Base-by-base conservation (phyloP, 2,113 vertebrate species). In the Turnix velox region DNA sequence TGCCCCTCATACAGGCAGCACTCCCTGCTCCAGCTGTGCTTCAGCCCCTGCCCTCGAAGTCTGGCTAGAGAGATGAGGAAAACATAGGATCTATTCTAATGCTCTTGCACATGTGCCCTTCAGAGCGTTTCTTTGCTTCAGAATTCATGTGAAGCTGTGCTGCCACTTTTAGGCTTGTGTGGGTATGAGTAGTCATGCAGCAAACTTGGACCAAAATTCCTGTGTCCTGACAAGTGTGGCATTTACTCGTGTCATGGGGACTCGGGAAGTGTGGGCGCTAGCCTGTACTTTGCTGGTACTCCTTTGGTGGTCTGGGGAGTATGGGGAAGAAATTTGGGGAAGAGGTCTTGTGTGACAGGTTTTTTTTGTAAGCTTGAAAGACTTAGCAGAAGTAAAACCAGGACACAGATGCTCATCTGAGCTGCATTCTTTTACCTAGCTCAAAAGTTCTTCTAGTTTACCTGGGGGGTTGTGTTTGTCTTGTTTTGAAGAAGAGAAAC, bases 41-140 rank as follows among this genome's bases (percentile, higher is more conserved):
- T n/a, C 13, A 5, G 35, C 5, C 19, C 1, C 0, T 39, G 79
- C 25, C 15, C 23, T 3, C 0, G 14, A 31, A 12, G 14, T 1
- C 31, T 25, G 35, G 25, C 23, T 12, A 18, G 20, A 18, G 54
- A 24, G 51, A 58, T 35, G 18, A 65, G 37, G 40, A 22, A 5
- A 35, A 22, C 30, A 0, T 11, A 3, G 13, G 8, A 22, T 35
- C 23, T 43, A 0, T 8, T 25, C 7, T 8, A n/a, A 18, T 16
- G 5, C 8, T 57, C 19, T 4, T 12, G 17, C n/a, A 1, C 1
- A 0, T 18, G 14, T 63, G 43, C 27, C 28, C 43, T 42, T 66
- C 51, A 3, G 15, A 39, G 51, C 4, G 4, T 48, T 76, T 52
- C 33, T 84, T 31, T 23, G 43, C 55, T 68, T 57, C 7, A 48